phyloP scores from a whole-genome alignment of 2,888 invertebrate genomes.

The Adineta ricciae region DNA sequence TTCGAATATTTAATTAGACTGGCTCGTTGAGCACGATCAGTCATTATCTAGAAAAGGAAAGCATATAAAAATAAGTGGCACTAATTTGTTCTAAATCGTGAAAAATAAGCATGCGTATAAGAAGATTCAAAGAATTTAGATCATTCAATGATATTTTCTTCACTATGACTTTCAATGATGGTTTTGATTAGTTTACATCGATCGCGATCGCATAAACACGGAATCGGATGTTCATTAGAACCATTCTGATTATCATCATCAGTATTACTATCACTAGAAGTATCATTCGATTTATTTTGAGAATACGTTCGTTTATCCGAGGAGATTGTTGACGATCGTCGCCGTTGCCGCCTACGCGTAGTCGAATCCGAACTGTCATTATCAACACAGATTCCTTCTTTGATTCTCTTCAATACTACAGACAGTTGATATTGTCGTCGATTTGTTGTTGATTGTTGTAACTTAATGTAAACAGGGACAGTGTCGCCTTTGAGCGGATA shows the following conservation, averaged over 20 bases:
- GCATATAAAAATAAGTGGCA: neutral
- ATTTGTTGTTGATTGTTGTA: neutral
- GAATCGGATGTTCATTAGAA: slow-evolving; percentile 40
- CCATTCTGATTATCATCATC: slow-evolving; percentile 36
- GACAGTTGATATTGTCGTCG: slow-evolving; percentile 38
- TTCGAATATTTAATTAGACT: neutral
- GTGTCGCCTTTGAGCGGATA: slow-evolving; percentile 55
- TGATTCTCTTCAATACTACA: slow-evolving; percentile 36
- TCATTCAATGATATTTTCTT: slow-evolving; percentile 17
- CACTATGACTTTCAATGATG: slow-evolving; percentile 41
- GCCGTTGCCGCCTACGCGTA: neutral
- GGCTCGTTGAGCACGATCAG: neutral
- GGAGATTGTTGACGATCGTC: slow-evolving; percentile 8
- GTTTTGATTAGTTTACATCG: slow-evolving; percentile 41
- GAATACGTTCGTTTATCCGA: neutral
- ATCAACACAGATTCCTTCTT: slow-evolving; percentile 18
- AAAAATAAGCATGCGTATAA: too few relatives aligned
- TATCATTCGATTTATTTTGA: slow-evolving; percentile 21
- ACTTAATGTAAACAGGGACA: neutral
- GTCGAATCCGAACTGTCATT: slow-evolving; percentile 11
- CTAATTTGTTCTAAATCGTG: too few relatives aligned
- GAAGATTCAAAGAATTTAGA: too few relatives aligned
- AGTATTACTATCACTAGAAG: slow-evolving; percentile 25
- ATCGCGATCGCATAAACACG: slow-evolving; percentile 40
- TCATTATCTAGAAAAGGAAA: neutral